Base-by-base conservation (phyloP, 1,140 invertebrate genomes). In the Meloidogyne chitwoodi region DNA sequence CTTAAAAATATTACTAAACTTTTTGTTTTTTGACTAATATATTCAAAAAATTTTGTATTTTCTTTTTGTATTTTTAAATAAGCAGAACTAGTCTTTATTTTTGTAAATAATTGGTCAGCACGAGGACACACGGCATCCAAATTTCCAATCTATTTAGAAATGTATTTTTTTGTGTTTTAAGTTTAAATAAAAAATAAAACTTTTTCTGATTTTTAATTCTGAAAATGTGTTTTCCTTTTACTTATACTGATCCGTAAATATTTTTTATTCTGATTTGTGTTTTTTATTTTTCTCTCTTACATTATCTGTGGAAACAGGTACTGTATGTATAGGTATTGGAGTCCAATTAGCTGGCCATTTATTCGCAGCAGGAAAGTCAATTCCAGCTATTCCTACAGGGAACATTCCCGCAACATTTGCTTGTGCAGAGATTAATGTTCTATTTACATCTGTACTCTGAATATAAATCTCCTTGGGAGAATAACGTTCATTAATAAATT, bases 251-350 rank as follows among this genome's bases (percentile, higher is more conserved):
- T 31, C 29, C 2, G 29, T 31, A 3, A 31, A 31, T 31, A 14
- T 41, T 31, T n/a, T n/a, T 31, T 31, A 31, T 38, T 38, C 34
- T 19, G 62, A 34, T 11, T 14, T 24, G 10, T 22, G 16, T 62
- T 24, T 26, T 76, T 10, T 56, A 14, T 12, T 56, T 6, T 31
- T 27, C 56, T 31, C 8, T 19, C 24, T 74, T 72, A 81, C 80
- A 27, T 77, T 83, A 56, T 82, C 81, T n/a, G 26, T 62, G 12
- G 16, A 31, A 44, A 78, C 80, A 0, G 88, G 83, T 27, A 82
- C 64, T 8, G 86, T 88, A 73, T 88, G 87, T 10, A 88, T 84
- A 6, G 87, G 87, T 75, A 88, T 86, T 14, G 87, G 87, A 44
- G 84, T 80, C 88, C 88, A 88, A n/a, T 27, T 72, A 69, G 31